Evolutionary conservation across 2,888 invertebrate species (phyloP).

Genomic region (Pycnomerus fuliginosus): DNA sequence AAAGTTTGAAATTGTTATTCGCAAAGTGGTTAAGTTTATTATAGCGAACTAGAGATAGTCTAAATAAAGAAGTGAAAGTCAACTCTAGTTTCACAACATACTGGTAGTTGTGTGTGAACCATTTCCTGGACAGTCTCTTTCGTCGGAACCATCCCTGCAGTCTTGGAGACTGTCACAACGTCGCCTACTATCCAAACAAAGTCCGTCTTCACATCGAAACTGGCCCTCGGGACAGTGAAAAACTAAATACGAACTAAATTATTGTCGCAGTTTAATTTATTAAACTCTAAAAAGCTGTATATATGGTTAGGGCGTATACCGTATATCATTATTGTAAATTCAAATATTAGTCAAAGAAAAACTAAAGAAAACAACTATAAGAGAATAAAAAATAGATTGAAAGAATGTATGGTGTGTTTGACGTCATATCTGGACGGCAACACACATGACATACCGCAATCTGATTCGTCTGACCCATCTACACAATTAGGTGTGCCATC

Average conservation of each 20-base stretch:
- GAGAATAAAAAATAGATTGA: background rate
- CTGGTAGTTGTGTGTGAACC: constrained; percentile 26
- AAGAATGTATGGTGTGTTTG: too few species aligned
- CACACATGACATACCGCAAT: constrained; percentile 57
- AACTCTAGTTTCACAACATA: constrained; percentile 30
- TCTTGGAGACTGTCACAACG: constrained; percentile 56
- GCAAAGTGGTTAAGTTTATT: too few species aligned
- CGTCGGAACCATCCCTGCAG: constrained; percentile 62
- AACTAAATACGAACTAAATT: constrained; percentile 25
- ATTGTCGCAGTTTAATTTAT: background rate
- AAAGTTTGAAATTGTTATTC: too few species aligned
- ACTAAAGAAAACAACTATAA: constrained; percentile 1
- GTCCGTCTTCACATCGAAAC: constrained; percentile 44
- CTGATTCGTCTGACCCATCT: constrained; percentile 64
- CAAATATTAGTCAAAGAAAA: background rate
- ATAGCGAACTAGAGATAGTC: too few species aligned
- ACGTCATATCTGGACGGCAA: constrained; percentile 7
- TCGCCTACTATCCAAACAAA: constrained; percentile 55
- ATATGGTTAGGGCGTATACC: too few species aligned
- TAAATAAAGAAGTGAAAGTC: too few species aligned
- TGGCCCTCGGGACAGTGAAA: constrained; percentile 31
- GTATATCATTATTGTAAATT: background rate
- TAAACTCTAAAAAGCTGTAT: too few species aligned
- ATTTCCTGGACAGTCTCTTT: constrained; percentile 52
- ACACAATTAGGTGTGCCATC: constrained; percentile 61